Base-by-base conservation (phyloP, 2,888 invertebrate species). In the Phengaris arion region DNA sequence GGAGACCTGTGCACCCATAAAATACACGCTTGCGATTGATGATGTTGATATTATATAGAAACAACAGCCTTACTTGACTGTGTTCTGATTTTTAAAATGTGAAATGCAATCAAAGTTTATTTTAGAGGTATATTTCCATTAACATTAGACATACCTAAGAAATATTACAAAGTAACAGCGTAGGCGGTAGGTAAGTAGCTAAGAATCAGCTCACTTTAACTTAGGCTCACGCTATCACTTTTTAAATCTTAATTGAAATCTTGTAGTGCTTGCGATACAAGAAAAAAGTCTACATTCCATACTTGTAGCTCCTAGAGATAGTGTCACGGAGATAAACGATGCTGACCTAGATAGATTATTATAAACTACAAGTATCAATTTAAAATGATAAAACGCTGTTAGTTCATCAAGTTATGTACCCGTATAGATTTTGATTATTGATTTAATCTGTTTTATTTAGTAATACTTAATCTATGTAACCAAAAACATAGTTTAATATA, bases 281-380 rank as follows among this genome's bases (percentile, higher is more conserved):
- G 64, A 64, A 64, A 64, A 52, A 64, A 64, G 64, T 45, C 64
- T 45, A 64, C 12, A 64, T 64, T 35, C 6, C 35, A 13, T 64
- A 15, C 64, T 64, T 64, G 35, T 64, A 64, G 64, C 64, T 64
- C 59, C 35, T 64, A 45, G 64, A 64, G 64, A 64, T 64, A 64
- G 35, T 64, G 64, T 64, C 64, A 13, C 64, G 45, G 35, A 64
- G 64, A 64, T 64, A 64, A 64, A 64, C 12, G 64, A 12, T 64
- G 35, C 64, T 64, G 45, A 45, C 35, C 64, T 45, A 64, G 64
- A 64, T 45, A 64, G 64, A 45, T 64, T 64, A 35, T 64, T 64
- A 8, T 59, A 59, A 59, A 64, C 52, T 52, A 52, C 64, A 15
- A 64, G 35, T 35, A 64, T 35, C 64, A 64, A 45, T 64, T 59